Evolutionary conservation across 37 sponge, comb jelly and placozoan genomes (phyloP).

Genomic region (Eunapius fragilis): DNA sequence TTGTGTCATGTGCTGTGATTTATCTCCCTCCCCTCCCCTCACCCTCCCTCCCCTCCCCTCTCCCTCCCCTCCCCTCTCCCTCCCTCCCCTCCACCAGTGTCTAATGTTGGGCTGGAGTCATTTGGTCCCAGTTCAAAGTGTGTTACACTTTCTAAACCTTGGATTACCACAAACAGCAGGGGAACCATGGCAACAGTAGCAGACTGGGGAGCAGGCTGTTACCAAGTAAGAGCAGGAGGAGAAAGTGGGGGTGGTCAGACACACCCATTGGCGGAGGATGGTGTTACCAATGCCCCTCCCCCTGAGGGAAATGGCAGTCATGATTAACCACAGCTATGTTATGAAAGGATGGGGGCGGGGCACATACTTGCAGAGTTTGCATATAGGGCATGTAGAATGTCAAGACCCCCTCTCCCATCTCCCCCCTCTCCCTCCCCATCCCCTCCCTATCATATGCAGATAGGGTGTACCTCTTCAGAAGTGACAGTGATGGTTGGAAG

Average conservation of each 20-base stretch:
- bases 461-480: constrained; percentile 9
- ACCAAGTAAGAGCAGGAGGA: constrained; percentile 17
- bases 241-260: background rate
- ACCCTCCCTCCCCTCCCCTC: too few species aligned
- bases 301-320: too few species aligned
- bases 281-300: too few species aligned
- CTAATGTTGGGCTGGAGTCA: constrained; percentile 7
- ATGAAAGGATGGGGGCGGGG: too few species aligned
- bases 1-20: too few species aligned
- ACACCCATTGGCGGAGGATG: too few species aligned
- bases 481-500: constrained; percentile 6
- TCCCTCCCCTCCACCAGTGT: background rate
- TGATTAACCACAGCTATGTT: too few species aligned
- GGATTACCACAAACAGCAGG: background rate
- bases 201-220: constrained; percentile 55
- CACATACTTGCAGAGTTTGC: too few species aligned
- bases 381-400: too few species aligned
- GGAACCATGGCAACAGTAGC: background rate
- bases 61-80: background rate
- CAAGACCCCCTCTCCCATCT: too few species aligned
- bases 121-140: constrained; percentile 18
- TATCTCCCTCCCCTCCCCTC: too few species aligned
- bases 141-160: constrained; percentile 2
- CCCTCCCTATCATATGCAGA: constrained; percentile 15
- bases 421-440: too few species aligned